Conservation (phyloP, 2,888 invertebrate genomes). For the Sinhomidia bicolor region DNA sequence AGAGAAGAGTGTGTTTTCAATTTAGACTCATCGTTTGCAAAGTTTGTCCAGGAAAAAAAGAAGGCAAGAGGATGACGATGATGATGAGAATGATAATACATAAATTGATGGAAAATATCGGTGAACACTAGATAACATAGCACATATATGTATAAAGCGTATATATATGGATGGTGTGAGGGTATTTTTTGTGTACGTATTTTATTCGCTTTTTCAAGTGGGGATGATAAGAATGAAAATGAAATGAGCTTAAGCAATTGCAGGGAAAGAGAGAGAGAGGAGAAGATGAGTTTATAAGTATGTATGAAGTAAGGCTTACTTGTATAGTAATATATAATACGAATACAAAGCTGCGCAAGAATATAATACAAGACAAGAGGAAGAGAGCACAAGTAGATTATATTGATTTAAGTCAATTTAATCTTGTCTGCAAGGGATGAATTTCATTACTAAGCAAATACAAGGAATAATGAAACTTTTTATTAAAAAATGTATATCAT, state of each 20-base stretch:
- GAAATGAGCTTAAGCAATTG: constrained; percentile 56
- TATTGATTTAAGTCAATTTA: constrained; percentile 69
- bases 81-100: constrained; percentile 46
- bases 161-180: background rate
- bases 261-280: constrained; percentile 13
- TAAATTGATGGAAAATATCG: constrained; percentile 68
- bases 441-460: constrained; percentile 7
- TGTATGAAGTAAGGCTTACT: background rate
- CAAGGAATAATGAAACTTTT: background rate
- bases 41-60: constrained; percentile 56
- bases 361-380: background rate
- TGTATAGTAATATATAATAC: constrained; percentile 25
- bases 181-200: background rate
- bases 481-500: too few relatives aligned
- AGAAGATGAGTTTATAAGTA: background rate
- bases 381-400: constrained; percentile 23
- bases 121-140: background rate
- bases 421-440: constrained; percentile 37
- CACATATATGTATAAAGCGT: background rate
- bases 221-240: constrained; percentile 50
- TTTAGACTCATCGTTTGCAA: constrained; percentile 68
- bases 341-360: background rate
- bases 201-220: background rate
- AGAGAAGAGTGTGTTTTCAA: constrained; percentile 74
- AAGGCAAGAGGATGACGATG: constrained; percentile 8